A percentile compares a stretch with the other conserved stretches of the same genome.
Conservation (phyloP, 2,888 invertebrate species). For the Marronus borbonicus region DNA sequence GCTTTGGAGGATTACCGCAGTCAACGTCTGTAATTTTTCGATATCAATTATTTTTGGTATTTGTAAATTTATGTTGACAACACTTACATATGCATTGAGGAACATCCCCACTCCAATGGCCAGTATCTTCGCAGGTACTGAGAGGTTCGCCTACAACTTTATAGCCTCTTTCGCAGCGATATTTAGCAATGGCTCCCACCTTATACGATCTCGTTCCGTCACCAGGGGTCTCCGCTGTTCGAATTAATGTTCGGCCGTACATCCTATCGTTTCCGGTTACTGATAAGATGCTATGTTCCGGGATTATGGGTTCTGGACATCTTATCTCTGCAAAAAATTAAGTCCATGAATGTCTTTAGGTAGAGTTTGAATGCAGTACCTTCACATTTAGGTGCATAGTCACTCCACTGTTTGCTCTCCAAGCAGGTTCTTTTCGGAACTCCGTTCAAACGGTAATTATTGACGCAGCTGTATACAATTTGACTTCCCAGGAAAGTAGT, state of each 20-base stretch:
- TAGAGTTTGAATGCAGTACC: conserved; percentile 70
- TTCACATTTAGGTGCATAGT: conserved; percentile 89
- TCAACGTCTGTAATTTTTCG: conserved; percentile 80
- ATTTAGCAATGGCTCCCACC: conserved; percentile 89
- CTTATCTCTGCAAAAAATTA: conserved; percentile 80
- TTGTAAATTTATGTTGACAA: neutral
- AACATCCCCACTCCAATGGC: conserved; percentile 87
- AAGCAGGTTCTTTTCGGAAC: conserved; percentile 81
- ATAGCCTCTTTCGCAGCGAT: conserved; percentile 91
- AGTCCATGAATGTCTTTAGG: neutral
- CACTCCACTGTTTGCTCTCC: conserved; percentile 87
- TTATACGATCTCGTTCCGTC: conserved; percentile 84
- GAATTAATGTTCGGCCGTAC: conserved; percentile 87
- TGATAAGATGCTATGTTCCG: conserved; percentile 89
- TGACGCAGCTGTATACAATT: conserved; percentile 84
- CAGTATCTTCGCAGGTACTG: conserved; percentile 89
- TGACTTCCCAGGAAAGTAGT: conserved; percentile 88
- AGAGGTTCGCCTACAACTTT: conserved; percentile 89
- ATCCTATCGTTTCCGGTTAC: conserved; percentile 93
- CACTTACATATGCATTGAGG: conserved; percentile 89
- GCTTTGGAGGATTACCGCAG: conserved; percentile 83
- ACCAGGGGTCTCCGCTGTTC: conserved; percentile 79
- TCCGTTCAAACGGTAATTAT: conserved; percentile 86
- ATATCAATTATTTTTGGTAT: neutral
- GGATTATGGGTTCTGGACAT: conserved; percentile 86